Evolutionary conservation across 2,888 invertebrate genomes (phyloP), one percentile per base, ranked within the genome.

Genomic region (Drosophila algonquin): DNA sequence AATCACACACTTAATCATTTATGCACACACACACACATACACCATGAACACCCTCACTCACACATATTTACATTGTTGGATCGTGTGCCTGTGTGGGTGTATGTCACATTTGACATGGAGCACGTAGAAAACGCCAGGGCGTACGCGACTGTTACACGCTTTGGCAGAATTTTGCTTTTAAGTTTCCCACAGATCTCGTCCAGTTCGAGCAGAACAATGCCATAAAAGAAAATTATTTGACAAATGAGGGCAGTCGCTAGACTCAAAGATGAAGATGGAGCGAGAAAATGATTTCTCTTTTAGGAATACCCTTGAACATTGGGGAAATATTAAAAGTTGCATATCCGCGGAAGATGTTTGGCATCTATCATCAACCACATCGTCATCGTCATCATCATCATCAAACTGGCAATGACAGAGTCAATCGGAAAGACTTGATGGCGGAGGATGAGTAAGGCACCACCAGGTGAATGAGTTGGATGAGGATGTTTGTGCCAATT

Each of bases 1-100:
- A 68, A 62, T 73, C 86, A 79, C 78, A 78, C 82, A 77, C 74
- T 80, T 77, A 84, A 85, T 89, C 79, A 85, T 84, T 77, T 81
- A 87, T 87, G 72, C 86, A 74, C 79, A 64, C 73, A 56, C 61
- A 65, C 56, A 73, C 5, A 32, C 10, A 32, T 32, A 40, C 59
- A 57, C 52, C 44, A 46, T 48, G 30, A 45, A 68, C 61, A 60
- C 55, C 44, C 48, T 56, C 50, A 45, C 24, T 55, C 27, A 64
- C 56, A 70, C 21, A 32, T 9, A 32, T 4, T 47, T 18, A 46
- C 35, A 63, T 35, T 35, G 48, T 10, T 12, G 63, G 48, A 52
- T 51, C 35, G 32, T 63, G 70, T 56, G 30, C 45, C 47, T 53
- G 54, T 16, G 9, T 62, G 45, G 63, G 54, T 65, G 47, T 60